phyloP scores from a whole-genome alignment of 2,888 invertebrate species.

The Branchellion lobata region DNA sequence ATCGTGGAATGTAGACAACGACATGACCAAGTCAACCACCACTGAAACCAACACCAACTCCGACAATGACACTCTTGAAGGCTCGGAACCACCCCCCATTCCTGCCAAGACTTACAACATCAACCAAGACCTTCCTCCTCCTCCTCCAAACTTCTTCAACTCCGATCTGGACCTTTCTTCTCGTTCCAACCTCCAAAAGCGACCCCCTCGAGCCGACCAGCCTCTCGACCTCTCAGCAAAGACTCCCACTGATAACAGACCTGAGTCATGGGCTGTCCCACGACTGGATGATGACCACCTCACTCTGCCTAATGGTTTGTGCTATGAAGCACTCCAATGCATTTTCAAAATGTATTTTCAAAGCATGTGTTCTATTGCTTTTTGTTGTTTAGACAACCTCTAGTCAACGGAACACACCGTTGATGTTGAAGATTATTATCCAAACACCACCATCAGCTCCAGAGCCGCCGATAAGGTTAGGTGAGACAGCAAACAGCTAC shows the following conservation, averaged over 20 bases:
- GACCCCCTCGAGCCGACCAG: not conserved
- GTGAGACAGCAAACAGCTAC: not conserved
- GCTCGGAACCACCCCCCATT: constrained; percentile 25
- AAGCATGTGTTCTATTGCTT: too few relatives aligned
- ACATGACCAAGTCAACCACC: too few relatives aligned
- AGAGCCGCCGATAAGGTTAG: constrained; percentile 25
- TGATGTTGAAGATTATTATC: too few relatives aligned
- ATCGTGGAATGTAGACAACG: constrained; percentile 29
- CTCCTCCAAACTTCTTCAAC: constrained; percentile 28
- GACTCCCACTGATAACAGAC: constrained; percentile 9
- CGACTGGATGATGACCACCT: constrained; percentile 14
- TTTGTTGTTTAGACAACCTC: too few relatives aligned
- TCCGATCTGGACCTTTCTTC: not conserved
- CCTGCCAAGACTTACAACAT: constrained; percentile 42
- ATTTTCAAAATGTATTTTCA: not conserved
- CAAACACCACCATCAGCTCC: too few relatives aligned
- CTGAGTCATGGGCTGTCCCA: constrained; percentile 20
- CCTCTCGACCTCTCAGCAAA: constrained; percentile 14
- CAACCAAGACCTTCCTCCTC: constrained; percentile 25
- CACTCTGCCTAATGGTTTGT: constrained; percentile 19
- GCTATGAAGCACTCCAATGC: not conserved
- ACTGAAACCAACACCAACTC: not conserved
- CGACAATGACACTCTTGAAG: constrained; percentile 26
- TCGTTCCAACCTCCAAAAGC: not conserved
- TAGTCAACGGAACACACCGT: too few relatives aligned